phyloP scores from a whole-genome alignment of 2,797 vertebrate species.

The Psittacula derbiana region DNA sequence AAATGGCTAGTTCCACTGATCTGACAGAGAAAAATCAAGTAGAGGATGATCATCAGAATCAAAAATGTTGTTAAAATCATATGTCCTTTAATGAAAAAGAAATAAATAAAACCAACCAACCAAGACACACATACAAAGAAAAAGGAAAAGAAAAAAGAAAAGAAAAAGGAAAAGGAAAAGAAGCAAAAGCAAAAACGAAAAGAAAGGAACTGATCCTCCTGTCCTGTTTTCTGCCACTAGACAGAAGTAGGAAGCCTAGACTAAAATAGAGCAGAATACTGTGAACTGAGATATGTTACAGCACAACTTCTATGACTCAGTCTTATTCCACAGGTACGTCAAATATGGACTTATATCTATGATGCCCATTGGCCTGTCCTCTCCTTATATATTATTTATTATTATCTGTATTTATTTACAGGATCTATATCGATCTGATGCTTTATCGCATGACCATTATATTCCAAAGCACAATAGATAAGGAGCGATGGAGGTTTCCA shows the following conservation, averaged over 20 bases:
- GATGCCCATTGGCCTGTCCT: neutral
- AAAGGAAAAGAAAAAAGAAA: fast-evolving
- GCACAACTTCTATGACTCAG: neutral
- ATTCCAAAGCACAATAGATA: neutral
- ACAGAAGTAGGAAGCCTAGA: neutral
- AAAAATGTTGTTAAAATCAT: neutral
- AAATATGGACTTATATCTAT: neutral
- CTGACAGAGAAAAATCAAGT: neutral
- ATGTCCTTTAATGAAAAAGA: neutral
- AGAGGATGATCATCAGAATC: neutral
- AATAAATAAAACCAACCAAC: neutral
- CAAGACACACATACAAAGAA: neutral
- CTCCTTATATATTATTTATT: neutral
- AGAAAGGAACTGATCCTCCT: neutral
- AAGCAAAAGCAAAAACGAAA: neutral
- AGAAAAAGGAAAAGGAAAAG: neutral
- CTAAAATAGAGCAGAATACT: neutral
- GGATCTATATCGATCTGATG: neutral
- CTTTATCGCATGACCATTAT: neutral
- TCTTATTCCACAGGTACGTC: neutral
- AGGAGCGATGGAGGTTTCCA: neutral
- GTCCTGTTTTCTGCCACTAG: neutral
- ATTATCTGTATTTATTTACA: neutral
- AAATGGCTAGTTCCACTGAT: neutral
- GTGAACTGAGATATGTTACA: neutral